Conservation (phyloP, 2,113 vertebrate genomes). For the Gopherus flavomarginatus region DNA sequence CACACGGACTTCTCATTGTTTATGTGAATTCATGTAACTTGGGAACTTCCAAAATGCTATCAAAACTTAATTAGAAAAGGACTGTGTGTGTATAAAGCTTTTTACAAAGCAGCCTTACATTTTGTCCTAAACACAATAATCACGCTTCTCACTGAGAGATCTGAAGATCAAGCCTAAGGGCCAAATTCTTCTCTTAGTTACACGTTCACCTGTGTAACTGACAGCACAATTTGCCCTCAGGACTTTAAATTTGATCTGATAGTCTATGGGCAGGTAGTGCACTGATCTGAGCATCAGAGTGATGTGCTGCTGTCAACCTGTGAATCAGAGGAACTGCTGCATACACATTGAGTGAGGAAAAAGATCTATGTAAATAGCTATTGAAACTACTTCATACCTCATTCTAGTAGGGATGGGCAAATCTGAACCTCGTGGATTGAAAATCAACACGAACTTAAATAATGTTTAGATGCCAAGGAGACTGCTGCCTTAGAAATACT, state of each 20-base stretch:
- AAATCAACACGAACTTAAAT: slow-evolving; percentile 62
- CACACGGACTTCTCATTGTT: too few relatives aligned
- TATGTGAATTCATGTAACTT: slow-evolving; percentile 24
- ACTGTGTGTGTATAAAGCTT: slow-evolving; percentile 36
- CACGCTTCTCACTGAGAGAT: slow-evolving; percentile 62
- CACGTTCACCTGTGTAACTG: slow-evolving; percentile 76
- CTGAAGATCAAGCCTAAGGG: slow-evolving; percentile 72
- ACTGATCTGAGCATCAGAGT: slow-evolving; percentile 72
- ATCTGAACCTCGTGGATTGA: slow-evolving; percentile 7
- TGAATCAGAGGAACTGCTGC: slow-evolving; percentile 72
- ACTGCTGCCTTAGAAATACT: slow-evolving; percentile 51
- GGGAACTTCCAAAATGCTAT: slow-evolving; percentile 39
- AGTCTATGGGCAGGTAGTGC: slow-evolving; percentile 67
- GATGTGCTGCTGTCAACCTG: slow-evolving; percentile 76
- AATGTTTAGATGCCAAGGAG: slow-evolving; percentile 45
- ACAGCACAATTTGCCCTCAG: slow-evolving; percentile 77
- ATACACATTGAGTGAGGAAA: slow-evolving; percentile 60
- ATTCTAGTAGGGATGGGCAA: slow-evolving; percentile 40
- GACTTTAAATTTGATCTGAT: slow-evolving; percentile 76
- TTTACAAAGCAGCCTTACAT: slow-evolving; percentile 55
- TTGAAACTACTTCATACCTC: slow-evolving; percentile 47
- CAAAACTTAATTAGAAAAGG: slow-evolving; percentile 36
- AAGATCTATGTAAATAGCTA: slow-evolving; percentile 65
- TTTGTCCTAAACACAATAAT: slow-evolving; percentile 72
- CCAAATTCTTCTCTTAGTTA: slow-evolving; percentile 72